Evolutionary conservation across 2,888 invertebrate species (phyloP), one percentile per base, ranked within the genome.

Genomic region (Hirtodrosophila duncani): DNA sequence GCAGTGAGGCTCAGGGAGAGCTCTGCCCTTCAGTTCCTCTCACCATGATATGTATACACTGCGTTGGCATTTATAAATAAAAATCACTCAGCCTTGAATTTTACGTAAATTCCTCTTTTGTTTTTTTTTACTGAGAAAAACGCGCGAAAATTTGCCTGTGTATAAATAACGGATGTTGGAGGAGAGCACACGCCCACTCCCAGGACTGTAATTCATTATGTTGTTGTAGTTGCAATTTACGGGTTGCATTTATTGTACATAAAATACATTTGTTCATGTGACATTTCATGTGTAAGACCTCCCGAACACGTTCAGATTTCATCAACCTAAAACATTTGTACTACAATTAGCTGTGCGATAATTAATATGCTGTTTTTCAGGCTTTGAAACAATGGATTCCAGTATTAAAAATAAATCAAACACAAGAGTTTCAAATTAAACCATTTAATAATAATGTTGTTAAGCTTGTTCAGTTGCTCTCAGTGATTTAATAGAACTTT

Each of bases 61-160:
- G 16, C 53, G 60, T 50, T 49, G 43, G 49, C 48, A 46, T 46
- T 51, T 66, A 79, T 81, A 79, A 81, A 77, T 77, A 65, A 77
- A 77, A 77, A 63, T 67, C 75, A 67, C 61, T 67, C 63, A 70
- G 46, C 66, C 75, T 79, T 79, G 79, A 67, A 81, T 79, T 65
- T 74, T 65, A 71, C 75, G 66, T 61, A 45, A 58, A 51, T 48
- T 53, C 41, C 57, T 51, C 42, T 45, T 27, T 49, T 29, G 34
- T 31, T 42, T 31, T 30, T 23, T 67, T 11, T 20, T 31, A 14
- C 13, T 21, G 18, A 43, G 38, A 36, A 59, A 57, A 67, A 67
- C 31, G 50, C 43, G 49, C 61, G 64, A 61, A 75, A 72, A 75
- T 77, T n/a, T 62, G 50, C 41, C 61, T 31, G 42, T 57, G 41